Evolutionary conservation across 2,113 vertebrate species (phyloP).

Genomic region (Tenebrosternarchus preto): DNA sequence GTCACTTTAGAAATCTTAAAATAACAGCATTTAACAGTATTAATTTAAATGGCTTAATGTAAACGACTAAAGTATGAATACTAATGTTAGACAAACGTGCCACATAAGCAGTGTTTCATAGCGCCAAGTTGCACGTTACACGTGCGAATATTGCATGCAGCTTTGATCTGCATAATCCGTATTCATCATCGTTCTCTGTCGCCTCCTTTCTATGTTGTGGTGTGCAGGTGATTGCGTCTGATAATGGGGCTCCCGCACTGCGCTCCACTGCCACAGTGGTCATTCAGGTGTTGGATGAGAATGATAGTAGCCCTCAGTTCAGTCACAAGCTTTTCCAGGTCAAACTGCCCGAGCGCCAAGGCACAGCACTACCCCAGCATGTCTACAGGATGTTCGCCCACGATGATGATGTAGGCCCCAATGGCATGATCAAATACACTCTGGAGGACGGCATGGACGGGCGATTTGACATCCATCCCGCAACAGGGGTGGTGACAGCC

Average conservation of each 20-base stretch:
- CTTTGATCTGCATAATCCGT: background rate
- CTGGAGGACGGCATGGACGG: slow-evolving; percentile 77
- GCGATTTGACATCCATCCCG: slow-evolving; percentile 78
- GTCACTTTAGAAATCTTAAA: background rate
- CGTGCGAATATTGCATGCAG: background rate
- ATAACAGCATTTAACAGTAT: background rate
- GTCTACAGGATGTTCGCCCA: slow-evolving; percentile 87
- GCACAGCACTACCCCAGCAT: slow-evolving; percentile 36
- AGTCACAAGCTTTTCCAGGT: slow-evolving; percentile 89
- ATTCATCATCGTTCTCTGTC: background rate
- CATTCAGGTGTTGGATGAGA: slow-evolving; percentile 84
- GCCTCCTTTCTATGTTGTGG: background rate
- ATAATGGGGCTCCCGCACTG: slow-evolving; percentile 83
- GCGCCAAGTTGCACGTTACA: background rate
- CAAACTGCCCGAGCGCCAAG: slow-evolving; percentile 75
- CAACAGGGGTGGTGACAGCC: slow-evolving; percentile 80
- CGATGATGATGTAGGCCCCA: slow-evolving; percentile 84
- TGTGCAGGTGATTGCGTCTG: slow-evolving; percentile 85
- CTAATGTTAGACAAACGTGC: background rate
- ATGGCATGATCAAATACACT: slow-evolving; percentile 83
- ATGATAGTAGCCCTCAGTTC: slow-evolving; percentile 87
- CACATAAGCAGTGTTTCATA: background rate
- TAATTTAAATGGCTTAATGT: too few species aligned
- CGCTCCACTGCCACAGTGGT: slow-evolving; percentile 87
- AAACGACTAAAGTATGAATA: background rate